Base-by-base conservation (phyloP, 2,888 invertebrate genomes). In the Scrobipalpa costella region DNA sequence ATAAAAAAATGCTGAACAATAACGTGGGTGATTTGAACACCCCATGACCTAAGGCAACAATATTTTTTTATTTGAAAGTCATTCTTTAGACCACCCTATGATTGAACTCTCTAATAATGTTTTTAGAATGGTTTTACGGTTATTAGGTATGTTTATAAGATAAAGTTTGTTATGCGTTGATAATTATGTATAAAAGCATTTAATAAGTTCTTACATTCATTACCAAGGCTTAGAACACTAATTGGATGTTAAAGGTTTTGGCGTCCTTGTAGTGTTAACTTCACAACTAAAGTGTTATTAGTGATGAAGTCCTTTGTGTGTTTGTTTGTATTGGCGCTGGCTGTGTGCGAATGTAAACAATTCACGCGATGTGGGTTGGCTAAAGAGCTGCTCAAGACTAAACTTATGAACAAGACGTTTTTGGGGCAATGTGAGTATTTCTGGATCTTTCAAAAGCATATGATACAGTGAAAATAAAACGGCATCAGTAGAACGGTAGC, bases 391-490 rank as follows among this genome's bases (percentile, higher is more conserved):
- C 5, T 75, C 47, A 80, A 72, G 59, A 76, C 71, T 0, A 74
- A 71, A 34, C 36, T 67, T 13, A 74, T 85, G 3, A 68, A 76
- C 2, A 85, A 78, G 63, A 79, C 80, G 0, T 86, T 80, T 67
- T 73, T 86, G 64, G 79, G 86, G 2, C 80, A 72, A 55, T 86
- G 86, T 86, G 66, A 86, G 86, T 84, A 59, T 57, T 57, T 57
- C 33, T n/a, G 2, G 27, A 3, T 27, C 2, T 27, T 27, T 27
- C n/a, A n/a, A n/a, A n/a, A n/a, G n/a, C n/a, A n/a, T n/a, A n/a
- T n/a, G n/a, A n/a, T n/a, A n/a, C n/a, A n/a, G n/a, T n/a, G n/a
- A n/a, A n/a, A n/a, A n/a, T n/a, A n/a, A n/a, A n/a, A n/a, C n/a
- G n/a, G n/a, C n/a, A n/a, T n/a, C n/a, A n/a, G n/a, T n/a, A n/a